phyloP scores from a whole-genome alignment of 2,113 vertebrate genomes.

The Oxyura jamaicensis region DNA sequence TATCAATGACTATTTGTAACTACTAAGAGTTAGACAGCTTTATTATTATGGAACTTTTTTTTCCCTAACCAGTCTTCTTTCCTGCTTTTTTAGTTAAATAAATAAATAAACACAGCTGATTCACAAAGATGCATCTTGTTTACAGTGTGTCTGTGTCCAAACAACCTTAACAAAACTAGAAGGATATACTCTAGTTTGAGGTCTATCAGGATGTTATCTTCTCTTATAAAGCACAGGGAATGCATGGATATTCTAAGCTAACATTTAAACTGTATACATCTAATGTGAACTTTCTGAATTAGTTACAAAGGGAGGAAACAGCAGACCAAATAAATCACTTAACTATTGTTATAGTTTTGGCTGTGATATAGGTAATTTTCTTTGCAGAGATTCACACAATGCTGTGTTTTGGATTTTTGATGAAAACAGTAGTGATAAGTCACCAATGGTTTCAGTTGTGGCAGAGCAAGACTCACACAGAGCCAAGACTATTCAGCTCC shows the following conservation, averaged over 20 bases:
- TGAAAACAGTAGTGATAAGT: too few relatives aligned
- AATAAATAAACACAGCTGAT: background rate
- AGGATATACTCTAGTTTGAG: background rate
- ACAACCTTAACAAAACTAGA: accelerated
- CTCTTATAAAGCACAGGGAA: background rate
- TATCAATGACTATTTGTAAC: background rate
- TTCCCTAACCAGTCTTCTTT: background rate
- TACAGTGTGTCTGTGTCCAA: background rate
- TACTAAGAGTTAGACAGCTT: background rate
- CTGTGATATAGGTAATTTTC: too few relatives aligned
- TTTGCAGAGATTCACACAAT: too few relatives aligned
- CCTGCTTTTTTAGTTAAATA: background rate
- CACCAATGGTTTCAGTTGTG: too few relatives aligned
- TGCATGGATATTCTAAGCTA: background rate
- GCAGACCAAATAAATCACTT: background rate
- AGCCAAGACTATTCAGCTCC: too few relatives aligned
- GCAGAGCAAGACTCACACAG: too few relatives aligned
- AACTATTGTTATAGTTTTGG: too few relatives aligned
- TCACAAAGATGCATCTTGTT: background rate
- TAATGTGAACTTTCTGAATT: background rate
- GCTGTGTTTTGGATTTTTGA: too few relatives aligned
- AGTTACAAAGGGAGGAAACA: background rate
- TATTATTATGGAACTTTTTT: background rate
- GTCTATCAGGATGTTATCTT: background rate
- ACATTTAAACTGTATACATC: background rate